These are phyloP conservation scores for Gymnocephalus cernua DNA, from an alignment of 2,113 vertebrate species.

Conservation along the genomic window DNA sequence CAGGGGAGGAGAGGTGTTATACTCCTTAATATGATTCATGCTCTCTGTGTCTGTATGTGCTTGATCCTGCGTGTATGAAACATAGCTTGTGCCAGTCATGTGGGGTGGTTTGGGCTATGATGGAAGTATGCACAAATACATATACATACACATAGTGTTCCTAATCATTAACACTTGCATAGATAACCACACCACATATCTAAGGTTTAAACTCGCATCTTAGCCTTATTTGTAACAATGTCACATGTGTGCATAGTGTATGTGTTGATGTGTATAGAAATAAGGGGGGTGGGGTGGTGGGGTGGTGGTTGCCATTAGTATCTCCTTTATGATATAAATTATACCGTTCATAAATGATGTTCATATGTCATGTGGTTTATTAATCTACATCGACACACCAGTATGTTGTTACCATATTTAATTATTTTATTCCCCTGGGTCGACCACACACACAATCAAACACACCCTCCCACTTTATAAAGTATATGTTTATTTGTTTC, in stretches of 20 bases:
- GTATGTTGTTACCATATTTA: background rate
- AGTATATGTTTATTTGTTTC: slow-evolving; percentile 24
- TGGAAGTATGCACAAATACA: background rate
- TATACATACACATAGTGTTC: background rate
- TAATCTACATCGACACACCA: background rate
- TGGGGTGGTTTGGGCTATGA: background rate
- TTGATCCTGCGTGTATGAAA: background rate
- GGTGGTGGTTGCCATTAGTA: background rate
- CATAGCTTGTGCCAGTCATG: background rate
- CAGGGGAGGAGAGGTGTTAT: slow-evolving; percentile 41
- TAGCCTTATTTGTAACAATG: background rate
- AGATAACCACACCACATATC: background rate
- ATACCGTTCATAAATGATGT: background rate
- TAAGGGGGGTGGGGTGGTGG: fast-evolving
- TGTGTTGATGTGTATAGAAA: background rate
- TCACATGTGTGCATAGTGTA: too few species aligned
- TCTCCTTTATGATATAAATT: background rate
- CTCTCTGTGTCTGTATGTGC: background rate
- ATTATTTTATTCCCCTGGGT: slow-evolving; percentile 5
- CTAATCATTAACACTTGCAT: background rate
- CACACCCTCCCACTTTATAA: background rate
- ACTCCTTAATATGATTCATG: slow-evolving; percentile 30
- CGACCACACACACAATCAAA: background rate
- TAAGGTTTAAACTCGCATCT: background rate
- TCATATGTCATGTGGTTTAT: slow-evolving; percentile 8